Conservation (phyloP, 2,888 invertebrate genomes). For the Ferrisia virgata region DNA sequence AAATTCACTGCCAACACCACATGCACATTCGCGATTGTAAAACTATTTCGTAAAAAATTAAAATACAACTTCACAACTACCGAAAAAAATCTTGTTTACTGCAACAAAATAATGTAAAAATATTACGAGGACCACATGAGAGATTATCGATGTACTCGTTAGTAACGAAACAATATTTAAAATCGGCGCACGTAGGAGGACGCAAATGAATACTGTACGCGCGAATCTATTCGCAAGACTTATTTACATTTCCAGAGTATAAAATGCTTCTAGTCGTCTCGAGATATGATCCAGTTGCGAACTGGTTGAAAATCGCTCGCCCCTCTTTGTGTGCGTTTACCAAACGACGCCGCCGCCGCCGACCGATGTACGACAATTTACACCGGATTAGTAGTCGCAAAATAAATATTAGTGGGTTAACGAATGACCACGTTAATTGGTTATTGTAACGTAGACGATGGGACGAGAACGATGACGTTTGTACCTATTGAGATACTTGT, state of each 20-base stretch:
- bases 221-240: constrained; percentile 29
- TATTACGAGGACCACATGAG: constrained; percentile 18
- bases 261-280: constrained; percentile 30
- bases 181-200: constrained; percentile 38
- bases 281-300: constrained; percentile 32
- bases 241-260: constrained; percentile 36
- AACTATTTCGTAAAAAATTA: not conserved
- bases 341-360: not conserved
- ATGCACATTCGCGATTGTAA: not conserved
- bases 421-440: constrained; percentile 12
- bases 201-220: constrained; percentile 30
- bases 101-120: not conserved
- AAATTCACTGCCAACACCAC: not conserved
- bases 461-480: not conserved
- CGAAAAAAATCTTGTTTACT: not conserved
- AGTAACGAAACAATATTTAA: not conserved
- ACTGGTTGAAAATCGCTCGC: constrained; percentile 34
- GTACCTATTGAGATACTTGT: not conserved
- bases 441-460: not conserved
- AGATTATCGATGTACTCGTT: not conserved
- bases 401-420: constrained; percentile 20
- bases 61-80: not conserved
- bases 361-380: constrained; percentile 24
- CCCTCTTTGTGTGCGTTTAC: constrained; percentile 32
- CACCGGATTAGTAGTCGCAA: constrained; percentile 7